Percentiles rank a stretch among this genome's conserved stretches.
phyloP scores from a whole-genome alignment of 2,797 vertebrate species.

The Sebastiscus albofasciatus region DNA sequence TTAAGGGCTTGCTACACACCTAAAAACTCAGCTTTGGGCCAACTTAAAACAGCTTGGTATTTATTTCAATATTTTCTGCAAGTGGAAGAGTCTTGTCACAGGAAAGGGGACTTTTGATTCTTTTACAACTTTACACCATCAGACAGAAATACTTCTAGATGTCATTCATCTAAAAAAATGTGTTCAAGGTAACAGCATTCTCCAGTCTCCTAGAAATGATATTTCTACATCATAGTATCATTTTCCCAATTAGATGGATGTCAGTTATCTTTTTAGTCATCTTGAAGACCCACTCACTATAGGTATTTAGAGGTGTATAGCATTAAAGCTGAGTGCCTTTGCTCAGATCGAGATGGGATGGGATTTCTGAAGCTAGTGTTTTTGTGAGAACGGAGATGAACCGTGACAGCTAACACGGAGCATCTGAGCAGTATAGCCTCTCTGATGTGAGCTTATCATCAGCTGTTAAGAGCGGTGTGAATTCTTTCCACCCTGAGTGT shows the following conservation, averaged over 20 bases:
- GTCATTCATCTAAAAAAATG: neutral
- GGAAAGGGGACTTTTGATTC: neutral
- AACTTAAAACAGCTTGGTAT: neutral
- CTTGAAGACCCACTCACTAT: neutral
- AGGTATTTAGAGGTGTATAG: neutral
- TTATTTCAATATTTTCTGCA: neutral
- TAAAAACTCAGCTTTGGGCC: neutral
- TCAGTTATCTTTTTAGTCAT: neutral
- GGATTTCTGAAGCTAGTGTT: constrained; percentile 51
- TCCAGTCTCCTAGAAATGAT: neutral
- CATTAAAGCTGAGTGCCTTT: neutral
- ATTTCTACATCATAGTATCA: neutral
- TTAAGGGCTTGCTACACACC: neutral
- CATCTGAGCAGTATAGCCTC: constrained; percentile 8
- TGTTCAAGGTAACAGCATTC: neutral
- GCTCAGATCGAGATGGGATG: neutral
- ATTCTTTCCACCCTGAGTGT: constrained; percentile 59
- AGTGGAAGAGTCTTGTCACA: neutral
- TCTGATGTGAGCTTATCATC: constrained; percentile 77
- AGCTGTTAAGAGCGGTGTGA: constrained; percentile 63
- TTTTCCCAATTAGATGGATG: neutral
- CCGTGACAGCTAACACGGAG: constrained; percentile 34
- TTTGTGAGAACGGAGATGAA: constrained; percentile 46
- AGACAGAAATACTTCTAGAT: neutral
- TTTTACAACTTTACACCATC: neutral